A percentile compares a stretch with the other conserved stretches of the same genome.
Conservation (phyloP, 2,113 vertebrate genomes). For the Perccottus glenii region DNA sequence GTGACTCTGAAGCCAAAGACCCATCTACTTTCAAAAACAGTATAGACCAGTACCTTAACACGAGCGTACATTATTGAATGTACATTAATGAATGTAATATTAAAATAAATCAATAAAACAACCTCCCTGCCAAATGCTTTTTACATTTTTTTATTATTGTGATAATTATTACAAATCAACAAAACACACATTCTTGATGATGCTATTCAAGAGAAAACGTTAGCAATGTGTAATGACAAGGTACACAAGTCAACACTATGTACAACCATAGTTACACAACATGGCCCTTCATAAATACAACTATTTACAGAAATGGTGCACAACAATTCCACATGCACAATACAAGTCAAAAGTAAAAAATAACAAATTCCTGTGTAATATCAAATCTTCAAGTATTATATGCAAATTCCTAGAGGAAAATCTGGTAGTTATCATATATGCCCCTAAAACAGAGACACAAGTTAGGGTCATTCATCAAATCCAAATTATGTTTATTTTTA, state of each 20-base stretch:
- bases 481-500: too few species aligned
- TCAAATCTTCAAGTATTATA: conserved; percentile 55
- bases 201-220: neutral
- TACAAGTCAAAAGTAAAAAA: conserved; percentile 16
- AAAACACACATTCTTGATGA: neutral
- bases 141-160: conserved; percentile 52
- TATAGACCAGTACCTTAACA: conserved; percentile 61
- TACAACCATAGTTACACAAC: conserved; percentile 18
- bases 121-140: conserved; percentile 43
- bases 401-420: conserved; percentile 10
- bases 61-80: conserved; percentile 59
- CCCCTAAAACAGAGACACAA: conserved; percentile 55
- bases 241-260: conserved; percentile 37
- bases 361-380: conserved; percentile 32
- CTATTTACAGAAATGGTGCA: conserved; percentile 41
- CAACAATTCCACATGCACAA: conserved; percentile 21
- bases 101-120: conserved; percentile 59
- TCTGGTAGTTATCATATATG: conserved; percentile 44
- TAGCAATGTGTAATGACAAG: conserved; percentile 12
- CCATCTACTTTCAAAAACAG: conserved; percentile 56
- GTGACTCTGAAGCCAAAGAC: conserved; percentile 77
- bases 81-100: conserved; percentile 73
- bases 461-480: neutral
- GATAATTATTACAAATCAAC: conserved; percentile 2
- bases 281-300: conserved; percentile 31